phyloP scores from a whole-genome alignment of 2,888 invertebrate genomes.

The Papilio gigon region DNA sequence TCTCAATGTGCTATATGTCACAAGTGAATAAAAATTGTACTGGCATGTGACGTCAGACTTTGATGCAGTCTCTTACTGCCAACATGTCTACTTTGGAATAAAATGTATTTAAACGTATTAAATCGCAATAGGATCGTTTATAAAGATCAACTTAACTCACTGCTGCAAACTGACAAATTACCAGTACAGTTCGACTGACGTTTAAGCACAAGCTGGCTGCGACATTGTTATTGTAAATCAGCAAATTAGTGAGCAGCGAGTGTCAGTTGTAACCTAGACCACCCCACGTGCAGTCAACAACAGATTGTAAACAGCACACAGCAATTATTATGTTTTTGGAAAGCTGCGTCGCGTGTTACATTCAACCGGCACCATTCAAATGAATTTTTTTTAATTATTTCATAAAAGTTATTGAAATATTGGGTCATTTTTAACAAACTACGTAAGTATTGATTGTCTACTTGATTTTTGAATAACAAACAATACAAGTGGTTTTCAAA shows the following conservation, averaged over 20 bases:
- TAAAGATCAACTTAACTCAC: conserved; percentile 25
- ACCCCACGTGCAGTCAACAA: conserved; percentile 10
- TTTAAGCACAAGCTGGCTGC: conserved; percentile 5
- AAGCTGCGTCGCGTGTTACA: conserved; percentile 30
- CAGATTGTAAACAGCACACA: conserved; percentile 27
- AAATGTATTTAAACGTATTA: neutral
- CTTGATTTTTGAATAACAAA: neutral
- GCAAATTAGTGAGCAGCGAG: neutral
- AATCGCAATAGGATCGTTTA: conserved; percentile 16
- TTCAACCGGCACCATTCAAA: conserved; percentile 29
- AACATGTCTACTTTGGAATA: conserved; percentile 11
- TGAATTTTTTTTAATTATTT: neutral
- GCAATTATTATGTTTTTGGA: conserved; percentile 7
- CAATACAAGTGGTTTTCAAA: neutral
- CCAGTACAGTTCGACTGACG: neutral
- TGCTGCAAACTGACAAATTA: conserved; percentile 21
- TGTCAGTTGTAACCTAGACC: conserved; percentile 8
- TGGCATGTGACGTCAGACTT: neutral
- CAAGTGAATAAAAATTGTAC: neutral
- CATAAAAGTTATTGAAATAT: neutral
- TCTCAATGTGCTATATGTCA: neutral
- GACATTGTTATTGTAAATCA: neutral
- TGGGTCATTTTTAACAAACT: conserved; percentile 4
- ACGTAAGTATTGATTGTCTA: neutral
- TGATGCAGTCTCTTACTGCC: neutral